Evolutionary conservation across 1,140 invertebrate species (phyloP), one percentile per base, ranked within the genome.

Genomic region (Cepaea nemoralis): DNA sequence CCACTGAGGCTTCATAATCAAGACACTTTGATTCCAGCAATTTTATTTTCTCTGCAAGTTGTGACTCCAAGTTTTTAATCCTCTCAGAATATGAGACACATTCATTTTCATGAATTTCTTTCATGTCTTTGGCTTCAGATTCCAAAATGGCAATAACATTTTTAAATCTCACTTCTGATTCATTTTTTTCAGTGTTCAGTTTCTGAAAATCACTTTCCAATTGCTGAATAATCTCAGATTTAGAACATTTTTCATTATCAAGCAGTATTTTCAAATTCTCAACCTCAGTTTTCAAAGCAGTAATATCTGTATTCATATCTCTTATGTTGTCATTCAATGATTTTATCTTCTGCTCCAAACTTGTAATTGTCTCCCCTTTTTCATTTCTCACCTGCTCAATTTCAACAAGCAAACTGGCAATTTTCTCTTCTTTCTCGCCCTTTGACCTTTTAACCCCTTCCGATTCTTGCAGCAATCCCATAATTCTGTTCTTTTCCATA

Each of bases 381-480:
- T 77, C 48, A 33, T 12, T 40, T 24, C 50, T 77, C 14, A 59
- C 6, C 24, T 77, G 1, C 19, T 69, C 63, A 1, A 78, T 45
- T n/a, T 67, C 77, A 2, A 69, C 59, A 12, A 78, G 14, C 5
- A 78, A 63, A 27, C n/a, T 35, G 3, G 33, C 12, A n/a, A 78
- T 45, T 35, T 45, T 78, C 31, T 78, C 63, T 1, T 67, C 59
- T 27, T 78, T 69, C 48, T 78, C 77, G 42, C 66, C 42, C 33
- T 78, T 66, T 31, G 63, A 69, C 27, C 27, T 1, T 69, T 69
- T 67, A 2, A 78, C n/a, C 24, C 66, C 66, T 22, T 78, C 77
- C 6, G 77, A 78, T 31, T 69, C 77, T 42, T 42, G n/a, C 14
- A 78, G 24, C 39, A 78, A 42, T 69, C 77, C 59, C 2, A 78